These are phyloP conservation scores for Seriola quinqueradiata DNA, from an alignment of 2,113 vertebrate genomes.

Conservation along the genomic window DNA sequence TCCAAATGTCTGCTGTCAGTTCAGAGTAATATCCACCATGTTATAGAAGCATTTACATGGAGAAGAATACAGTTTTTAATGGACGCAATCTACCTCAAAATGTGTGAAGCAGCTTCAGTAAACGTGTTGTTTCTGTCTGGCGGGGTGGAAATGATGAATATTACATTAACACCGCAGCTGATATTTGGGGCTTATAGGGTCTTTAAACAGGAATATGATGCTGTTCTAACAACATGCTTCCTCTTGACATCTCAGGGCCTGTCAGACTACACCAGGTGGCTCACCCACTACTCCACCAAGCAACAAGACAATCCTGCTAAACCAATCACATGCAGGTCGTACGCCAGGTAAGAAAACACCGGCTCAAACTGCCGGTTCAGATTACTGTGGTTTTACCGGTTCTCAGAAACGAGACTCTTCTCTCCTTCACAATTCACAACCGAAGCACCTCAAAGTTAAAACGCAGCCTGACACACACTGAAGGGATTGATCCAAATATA, in stretches of 20 bases:
- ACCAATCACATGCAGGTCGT: constrained; percentile 82
- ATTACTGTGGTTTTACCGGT: neutral
- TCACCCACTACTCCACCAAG: constrained; percentile 85
- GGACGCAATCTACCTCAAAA: too few relatives aligned
- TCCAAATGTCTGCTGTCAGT: too few relatives aligned
- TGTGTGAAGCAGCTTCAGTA: too few relatives aligned
- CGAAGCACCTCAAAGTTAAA: neutral
- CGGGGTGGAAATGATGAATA: too few relatives aligned
- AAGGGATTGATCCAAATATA: neutral
- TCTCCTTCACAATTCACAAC: neutral
- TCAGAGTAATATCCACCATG: too few relatives aligned
- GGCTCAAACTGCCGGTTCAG: neutral
- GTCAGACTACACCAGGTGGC: constrained; percentile 89
- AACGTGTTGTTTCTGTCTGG: too few relatives aligned
- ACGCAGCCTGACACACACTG: neutral
- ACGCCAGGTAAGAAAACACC: constrained; percentile 80
- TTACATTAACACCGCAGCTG: too few relatives aligned
- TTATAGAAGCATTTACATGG: too few relatives aligned
- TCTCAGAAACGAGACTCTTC: neutral
- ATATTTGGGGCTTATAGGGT: too few relatives aligned
- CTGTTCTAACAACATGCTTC: neutral
- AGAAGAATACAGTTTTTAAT: too few relatives aligned
- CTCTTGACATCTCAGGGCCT: constrained; percentile 77
- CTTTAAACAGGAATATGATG: too few relatives aligned
- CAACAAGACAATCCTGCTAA: constrained; percentile 74